Conservation (phyloP, 2,888 invertebrate genomes). For the Diarsia rubi region DNA sequence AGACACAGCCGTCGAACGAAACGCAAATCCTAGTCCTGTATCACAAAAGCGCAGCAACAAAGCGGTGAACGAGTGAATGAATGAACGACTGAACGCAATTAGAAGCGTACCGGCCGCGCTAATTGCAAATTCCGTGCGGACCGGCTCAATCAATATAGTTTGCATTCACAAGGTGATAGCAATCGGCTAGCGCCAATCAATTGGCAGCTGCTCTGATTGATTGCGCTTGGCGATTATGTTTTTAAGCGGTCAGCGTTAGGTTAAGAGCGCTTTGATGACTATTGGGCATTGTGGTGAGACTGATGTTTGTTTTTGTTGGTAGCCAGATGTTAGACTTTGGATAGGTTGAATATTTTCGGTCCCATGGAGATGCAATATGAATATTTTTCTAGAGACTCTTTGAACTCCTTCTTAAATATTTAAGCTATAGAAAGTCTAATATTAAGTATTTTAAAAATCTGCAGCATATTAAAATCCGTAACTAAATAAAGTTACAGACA, state of each 20-base stretch:
- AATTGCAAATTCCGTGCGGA: slow-evolving; percentile 81
- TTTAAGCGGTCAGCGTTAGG: slow-evolving; percentile 66
- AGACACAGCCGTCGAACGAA: slow-evolving; percentile 23
- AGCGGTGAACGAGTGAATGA: slow-evolving; percentile 67
- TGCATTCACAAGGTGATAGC: slow-evolving; percentile 72
- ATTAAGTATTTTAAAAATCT: not conserved
- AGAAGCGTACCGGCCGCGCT: slow-evolving; percentile 76
- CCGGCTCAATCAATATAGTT: slow-evolving; percentile 76
- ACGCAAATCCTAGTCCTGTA: slow-evolving; percentile 50
- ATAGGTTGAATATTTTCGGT: not conserved
- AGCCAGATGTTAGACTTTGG: slow-evolving; percentile 2
- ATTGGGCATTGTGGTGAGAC: slow-evolving; percentile 38
- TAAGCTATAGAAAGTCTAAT: not conserved
- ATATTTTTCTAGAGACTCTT: not conserved
- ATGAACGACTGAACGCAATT: slow-evolving; percentile 75
- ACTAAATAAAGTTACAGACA: not conserved
- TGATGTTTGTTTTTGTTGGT: slow-evolving; percentile 8
- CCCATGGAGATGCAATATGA: not conserved
- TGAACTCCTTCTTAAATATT: not conserved
- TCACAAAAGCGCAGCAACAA: slow-evolving; percentile 71
- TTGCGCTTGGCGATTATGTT: slow-evolving; percentile 72
- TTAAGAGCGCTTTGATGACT: slow-evolving; percentile 58
- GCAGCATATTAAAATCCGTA: not conserved
- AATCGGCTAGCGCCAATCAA: slow-evolving; percentile 73
- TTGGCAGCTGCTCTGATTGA: slow-evolving; percentile 69